Evolutionary conservation across 2,797 vertebrate genomes (phyloP), one percentile per base, ranked within the genome.

Genomic region (Malacoctenus gilli): DNA sequence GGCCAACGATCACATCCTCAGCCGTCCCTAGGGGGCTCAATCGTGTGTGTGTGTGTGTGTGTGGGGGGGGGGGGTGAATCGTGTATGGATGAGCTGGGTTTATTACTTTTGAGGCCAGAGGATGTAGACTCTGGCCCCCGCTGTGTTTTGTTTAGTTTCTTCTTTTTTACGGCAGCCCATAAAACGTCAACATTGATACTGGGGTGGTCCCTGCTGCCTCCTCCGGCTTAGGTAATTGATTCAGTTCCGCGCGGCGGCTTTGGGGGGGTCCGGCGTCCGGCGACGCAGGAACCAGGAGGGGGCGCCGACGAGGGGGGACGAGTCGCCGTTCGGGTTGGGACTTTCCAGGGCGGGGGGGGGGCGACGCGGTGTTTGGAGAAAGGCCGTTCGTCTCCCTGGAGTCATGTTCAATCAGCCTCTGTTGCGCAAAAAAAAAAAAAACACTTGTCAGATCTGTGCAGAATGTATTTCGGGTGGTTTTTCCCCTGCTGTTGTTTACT

Each of bases 401-500:
- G 54, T 65, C 34, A 54, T 68, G 75, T 72, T 77, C 43, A 66
- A 48, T 66, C 60, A 25, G 43, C 57, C 47, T 75, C 18, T 80
- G 66, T 82, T 75, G 82, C 82, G 72, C n/a, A n/a, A n/a, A n/a
- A n/a, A n/a, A n/a, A n/a, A n/a, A n/a, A n/a, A n/a, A 79, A 77
- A 67, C 70, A 71, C 73, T 73, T 81, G 80, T 85, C 64, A 72
- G 77, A 84, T 83, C 55, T 68, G 68, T 62, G 41, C 58, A 64
- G 72, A 83, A 74, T 75, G 77, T 80, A 82, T 82, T 89, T 84
- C 78, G 82, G 86, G 86, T 82, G 83, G 75, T 82, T 81, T 90
- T 88, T 77, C 77, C 86, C 75, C 25, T 74, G 31, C 59, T 63
- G 56, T 71, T 89, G 77, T 91, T 92, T 90, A 86, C 89, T 87